Percentiles rank a stretch among this genome's conserved stretches.
phyloP scores from a whole-genome alignment of 2,888 invertebrate genomes.

The Ametastegia equiseti region DNA sequence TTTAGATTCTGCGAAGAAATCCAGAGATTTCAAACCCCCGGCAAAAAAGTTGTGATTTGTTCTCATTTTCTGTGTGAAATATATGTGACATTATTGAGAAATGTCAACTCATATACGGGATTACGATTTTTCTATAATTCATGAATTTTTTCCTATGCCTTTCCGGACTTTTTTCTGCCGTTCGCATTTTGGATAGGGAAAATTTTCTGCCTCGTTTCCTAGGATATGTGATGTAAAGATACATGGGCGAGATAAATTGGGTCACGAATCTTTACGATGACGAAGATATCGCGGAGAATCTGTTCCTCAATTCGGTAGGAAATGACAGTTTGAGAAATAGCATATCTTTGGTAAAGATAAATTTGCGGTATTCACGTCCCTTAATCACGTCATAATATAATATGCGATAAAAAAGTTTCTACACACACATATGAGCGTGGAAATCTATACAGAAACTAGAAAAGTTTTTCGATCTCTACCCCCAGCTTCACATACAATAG shows the following conservation, averaged over 20 bases:
- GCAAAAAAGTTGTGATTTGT: too few relatives aligned
- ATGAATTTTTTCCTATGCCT: too few relatives aligned
- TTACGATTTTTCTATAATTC: too few relatives aligned
- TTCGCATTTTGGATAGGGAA: too few relatives aligned
- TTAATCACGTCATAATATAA: neutral
- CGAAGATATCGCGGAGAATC: neutral
- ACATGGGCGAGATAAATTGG: neutral
- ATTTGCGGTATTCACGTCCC: neutral
- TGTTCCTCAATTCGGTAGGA: neutral
- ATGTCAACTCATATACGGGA: too few relatives aligned
- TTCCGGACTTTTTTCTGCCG: too few relatives aligned
- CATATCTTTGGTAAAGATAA: neutral
- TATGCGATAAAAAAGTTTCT: neutral
- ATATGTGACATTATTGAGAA: too few relatives aligned
- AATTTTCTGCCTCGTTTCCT: neutral
- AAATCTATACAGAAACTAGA: too few relatives aligned
- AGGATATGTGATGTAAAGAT: neutral
- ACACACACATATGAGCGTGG: neutral
- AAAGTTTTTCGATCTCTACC: constrained; percentile 70
- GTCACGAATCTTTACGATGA: constrained; percentile 2
- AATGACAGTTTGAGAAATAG: neutral
- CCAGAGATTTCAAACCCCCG: too few relatives aligned
- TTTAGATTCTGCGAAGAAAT: too few relatives aligned
- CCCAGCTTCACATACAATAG: too few relatives aligned
- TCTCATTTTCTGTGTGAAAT: too few relatives aligned